phyloP scores from a whole-genome alignment of 2,797 vertebrate species.

The Sebastes taczanowskii region DNA sequence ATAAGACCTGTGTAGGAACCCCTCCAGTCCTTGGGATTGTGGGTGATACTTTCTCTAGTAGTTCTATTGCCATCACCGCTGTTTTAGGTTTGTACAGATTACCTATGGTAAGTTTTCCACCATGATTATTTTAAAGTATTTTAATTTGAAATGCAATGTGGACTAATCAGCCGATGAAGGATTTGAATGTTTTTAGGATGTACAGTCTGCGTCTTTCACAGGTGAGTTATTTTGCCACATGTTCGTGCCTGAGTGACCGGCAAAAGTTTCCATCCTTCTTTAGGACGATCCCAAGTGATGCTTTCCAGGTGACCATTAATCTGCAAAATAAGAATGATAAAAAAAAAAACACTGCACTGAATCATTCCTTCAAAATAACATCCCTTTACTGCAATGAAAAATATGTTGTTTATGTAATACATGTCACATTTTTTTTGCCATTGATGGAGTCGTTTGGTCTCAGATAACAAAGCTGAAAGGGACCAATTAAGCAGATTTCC shows the following conservation, averaged over 20 bases:
- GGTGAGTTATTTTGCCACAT: conserved; percentile 77
- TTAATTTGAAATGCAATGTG: neutral
- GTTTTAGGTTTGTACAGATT: conserved; percentile 60
- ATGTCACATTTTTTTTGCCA: neutral
- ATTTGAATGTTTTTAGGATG: neutral
- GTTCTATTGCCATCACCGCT: conserved; percentile 49
- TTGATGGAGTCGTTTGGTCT: neutral
- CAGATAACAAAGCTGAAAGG: neutral
- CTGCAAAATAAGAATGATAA: neutral
- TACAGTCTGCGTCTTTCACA: conserved; percentile 24
- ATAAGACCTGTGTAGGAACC: conserved; percentile 32
- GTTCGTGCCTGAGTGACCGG: conserved; percentile 50
- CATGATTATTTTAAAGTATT: neutral
- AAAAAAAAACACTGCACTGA: too few species aligned
- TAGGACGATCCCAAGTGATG: conserved; percentile 73
- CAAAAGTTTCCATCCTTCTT: conserved; percentile 52
- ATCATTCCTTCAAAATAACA: neutral
- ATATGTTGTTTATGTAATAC: neutral
- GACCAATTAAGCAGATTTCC: neutral
- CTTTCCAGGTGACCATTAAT: conserved; percentile 59
- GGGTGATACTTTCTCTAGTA: conserved; percentile 59
- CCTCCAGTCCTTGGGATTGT: conserved; percentile 59
- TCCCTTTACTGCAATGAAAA: neutral
- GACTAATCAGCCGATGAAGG: neutral
- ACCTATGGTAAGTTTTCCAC: conserved; percentile 54